Evolutionary conservation across 2,888 invertebrate genomes (phyloP).

Genomic region (Limnephilus marmoratus): DNA sequence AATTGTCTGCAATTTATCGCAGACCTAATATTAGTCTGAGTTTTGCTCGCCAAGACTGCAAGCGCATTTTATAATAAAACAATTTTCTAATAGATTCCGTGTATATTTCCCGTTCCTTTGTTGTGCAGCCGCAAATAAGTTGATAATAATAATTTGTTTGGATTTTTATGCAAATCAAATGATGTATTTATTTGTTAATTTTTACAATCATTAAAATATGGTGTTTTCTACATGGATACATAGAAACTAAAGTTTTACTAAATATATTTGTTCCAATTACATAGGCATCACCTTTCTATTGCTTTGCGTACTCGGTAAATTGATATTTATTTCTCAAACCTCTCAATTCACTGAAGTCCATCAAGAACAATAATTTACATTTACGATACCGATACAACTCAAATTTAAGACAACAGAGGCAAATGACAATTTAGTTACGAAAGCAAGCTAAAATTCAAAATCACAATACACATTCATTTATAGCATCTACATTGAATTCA

Average conservation of each 20-base stretch:
- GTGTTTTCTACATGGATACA: slow-evolving; percentile 56
- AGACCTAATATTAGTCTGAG: background rate
- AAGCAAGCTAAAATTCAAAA: slow-evolving; percentile 52
- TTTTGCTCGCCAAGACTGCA: background rate
- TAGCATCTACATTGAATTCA: slow-evolving; percentile 37
- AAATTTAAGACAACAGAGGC: slow-evolving; percentile 45
- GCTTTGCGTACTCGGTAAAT: slow-evolving; percentile 12
- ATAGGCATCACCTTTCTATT: slow-evolving; percentile 35
- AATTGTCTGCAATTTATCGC: no score
- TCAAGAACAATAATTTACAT: slow-evolving; percentile 2
- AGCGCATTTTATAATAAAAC: slow-evolving; percentile 31
- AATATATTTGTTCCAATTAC: slow-evolving; percentile 32
- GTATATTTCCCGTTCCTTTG: slow-evolving; percentile 36
- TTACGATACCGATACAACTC: background rate
- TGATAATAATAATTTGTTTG: slow-evolving; percentile 12
- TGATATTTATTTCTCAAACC: slow-evolving; percentile 25
- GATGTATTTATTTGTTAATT: slow-evolving; percentile 37
- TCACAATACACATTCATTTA: slow-evolving; percentile 52
- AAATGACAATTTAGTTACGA: slow-evolving; percentile 46
- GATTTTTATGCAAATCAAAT: slow-evolving; percentile 41
- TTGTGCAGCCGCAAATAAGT: slow-evolving; percentile 21
- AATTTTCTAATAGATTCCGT: slow-evolving; percentile 60
- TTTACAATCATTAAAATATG: slow-evolving; percentile 45
- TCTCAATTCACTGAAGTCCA: slow-evolving; percentile 14
- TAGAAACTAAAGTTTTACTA: slow-evolving; percentile 39